Base-by-base conservation (phyloP, 2,113 vertebrate species). In the Epinephelus fuscoguttatus region DNA sequence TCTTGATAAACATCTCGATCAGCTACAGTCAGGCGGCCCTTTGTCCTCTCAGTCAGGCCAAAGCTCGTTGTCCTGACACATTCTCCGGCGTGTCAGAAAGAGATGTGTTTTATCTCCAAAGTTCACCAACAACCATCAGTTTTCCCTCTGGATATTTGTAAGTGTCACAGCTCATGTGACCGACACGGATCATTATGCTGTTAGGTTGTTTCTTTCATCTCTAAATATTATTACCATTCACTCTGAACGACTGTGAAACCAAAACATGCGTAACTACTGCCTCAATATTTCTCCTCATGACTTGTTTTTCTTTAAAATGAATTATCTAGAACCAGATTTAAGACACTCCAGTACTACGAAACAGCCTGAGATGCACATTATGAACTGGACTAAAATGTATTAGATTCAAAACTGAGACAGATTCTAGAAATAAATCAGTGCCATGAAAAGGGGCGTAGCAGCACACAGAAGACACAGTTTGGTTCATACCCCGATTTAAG, bases 151-250 rank as follows among this genome's bases (percentile, higher is more conserved):
- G 76, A 47, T 74, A 70, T 90, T 81, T 85, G 69, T n/a, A 45
- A 17, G 23, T 72, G 57, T 45, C 47, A 75, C 27, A 37, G 56
- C 84, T 81, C 80, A 78, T 77, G 49, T 84, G 80, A 88, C 75
- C 60, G 53, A 69, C 21, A 62, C 23, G 61, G 40, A 80, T 53
- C 42, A 75, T 79, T 71, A 52, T 19, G 55, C n/a, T 77, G 40
- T 19, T 18, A 21, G 10, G 10, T 61, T 60, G 18, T 63, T 40
- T 66, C 1, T 8, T 13, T 62, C 19, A 33, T 55, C 30, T 25
- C 9, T 45, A 12, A 45, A 45, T 45, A 12, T 10, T 47, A 42
- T 42, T 63, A 15, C 12, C 42, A 18, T 15, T 3, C 45, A 15
- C 64, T 59, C 60, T 45, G 25, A 49, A 45, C 49, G 4, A 13